Evolutionary conservation across 2,797 vertebrate genomes (phyloP), one percentile per base, ranked within the genome.

Genomic region (Thalassophryne amazonica): DNA sequence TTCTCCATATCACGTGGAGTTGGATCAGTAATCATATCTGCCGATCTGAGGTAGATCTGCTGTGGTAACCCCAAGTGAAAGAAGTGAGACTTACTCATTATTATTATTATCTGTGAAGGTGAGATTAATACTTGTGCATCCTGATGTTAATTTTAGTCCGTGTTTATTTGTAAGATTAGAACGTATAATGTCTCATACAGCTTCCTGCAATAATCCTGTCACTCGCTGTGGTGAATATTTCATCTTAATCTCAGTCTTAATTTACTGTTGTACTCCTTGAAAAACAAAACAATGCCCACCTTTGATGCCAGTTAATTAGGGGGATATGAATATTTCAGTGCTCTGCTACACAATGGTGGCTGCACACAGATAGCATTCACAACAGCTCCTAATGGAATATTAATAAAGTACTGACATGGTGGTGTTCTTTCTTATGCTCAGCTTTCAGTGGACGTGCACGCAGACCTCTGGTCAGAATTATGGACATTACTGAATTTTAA

Each of bases 241-340:
- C 68, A 80, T 66, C 73, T 48, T 85, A 78, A 83, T 87, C 79
- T 71, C 21, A 59, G 72, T 58, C 54, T 86, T 84, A 64, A 73
- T 84, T 85, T 83, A 75, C 76, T 52, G 56, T 67, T 70, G 70
- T 69, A 78, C 58, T 48, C 69, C 78, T 79, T 62, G 62, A 76
- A 65, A 78, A 80, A 81, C 65, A 79, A 83, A 86, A 84, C 70
- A 76, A 85, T 71, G 62, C 67, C 50, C 78, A 84, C 70, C 70
- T 84, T 76, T 54, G 65, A 80, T 83, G 82, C 85, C 83, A 90
- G 86, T 90, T 89, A 88, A 89, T 91, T 89, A 89, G 81, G 74
- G 78, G 68, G 69, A 67, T 86, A 89, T 91, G 85, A 91, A 91
- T 90, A 92, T 89, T 91, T 88, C 84, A 89, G 76, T 82, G 84